Evolutionary conservation across 1,140 invertebrate species (phyloP).

Genomic region (Tyrophagus putrescentiae): DNA sequence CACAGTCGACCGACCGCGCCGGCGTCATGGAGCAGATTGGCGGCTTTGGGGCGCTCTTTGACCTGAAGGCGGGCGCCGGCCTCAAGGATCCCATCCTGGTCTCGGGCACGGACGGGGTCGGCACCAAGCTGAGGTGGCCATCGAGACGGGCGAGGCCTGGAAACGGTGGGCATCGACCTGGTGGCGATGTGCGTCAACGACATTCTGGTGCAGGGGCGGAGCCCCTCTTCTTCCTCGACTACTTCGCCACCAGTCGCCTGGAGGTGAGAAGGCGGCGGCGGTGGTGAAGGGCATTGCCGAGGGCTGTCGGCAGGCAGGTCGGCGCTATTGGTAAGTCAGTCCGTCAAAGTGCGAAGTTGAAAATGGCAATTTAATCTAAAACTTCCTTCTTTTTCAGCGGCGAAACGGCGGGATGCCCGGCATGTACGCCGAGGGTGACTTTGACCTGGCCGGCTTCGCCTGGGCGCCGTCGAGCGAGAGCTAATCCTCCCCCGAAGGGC

Average conservation of each 20-base stretch:
- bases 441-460: slow-evolving; percentile 91
- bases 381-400: slow-evolving; percentile 47
- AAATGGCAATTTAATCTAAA: not conserved
- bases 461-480: slow-evolving; percentile 68
- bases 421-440: slow-evolving; percentile 62
- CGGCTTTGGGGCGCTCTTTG: slow-evolving; percentile 84
- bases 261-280: slow-evolving; percentile 54
- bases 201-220: slow-evolving; percentile 79
- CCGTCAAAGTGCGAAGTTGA: not conserved
- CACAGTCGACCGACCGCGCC: slow-evolving; percentile 35
- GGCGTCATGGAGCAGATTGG: slow-evolving; percentile 69
- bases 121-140: slow-evolving; percentile 72
- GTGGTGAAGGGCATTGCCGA: slow-evolving; percentile 71
- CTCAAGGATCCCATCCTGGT: slow-evolving; percentile 70
- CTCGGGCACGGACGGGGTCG: slow-evolving; percentile 89
- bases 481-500: slow-evolving; percentile 53
- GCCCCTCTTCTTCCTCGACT: slow-evolving; percentile 88
- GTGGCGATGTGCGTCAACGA: slow-evolving; percentile 98
- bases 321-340: slow-evolving; percentile 56
- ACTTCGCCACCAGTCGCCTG: slow-evolving; percentile 78
- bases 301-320: slow-evolving; percentile 73
- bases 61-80: slow-evolving; percentile 45
- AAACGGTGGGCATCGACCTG: slow-evolving; percentile 79
- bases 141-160: slow-evolving; percentile 46
- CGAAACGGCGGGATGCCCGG: slow-evolving; percentile 95